Conservation (phyloP, 2,888 invertebrate genomes). For the Eutolmus rufibarbis region DNA sequence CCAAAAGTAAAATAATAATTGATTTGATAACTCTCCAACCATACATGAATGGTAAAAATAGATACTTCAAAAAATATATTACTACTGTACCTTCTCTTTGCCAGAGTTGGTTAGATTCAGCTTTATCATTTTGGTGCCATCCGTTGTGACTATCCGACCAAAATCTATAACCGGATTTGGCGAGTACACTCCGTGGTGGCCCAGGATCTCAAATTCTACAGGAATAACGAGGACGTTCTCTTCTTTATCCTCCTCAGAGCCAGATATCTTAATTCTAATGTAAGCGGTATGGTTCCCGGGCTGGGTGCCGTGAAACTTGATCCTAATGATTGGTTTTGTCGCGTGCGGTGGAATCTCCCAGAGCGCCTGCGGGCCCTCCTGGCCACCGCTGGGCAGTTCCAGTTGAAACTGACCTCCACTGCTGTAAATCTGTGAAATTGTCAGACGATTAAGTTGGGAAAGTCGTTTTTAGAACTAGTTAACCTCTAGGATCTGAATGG, state of each 20-base stretch:
- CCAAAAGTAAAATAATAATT: no score
- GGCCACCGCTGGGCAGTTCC: constrained; percentile 79
- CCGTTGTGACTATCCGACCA: constrained; percentile 77
- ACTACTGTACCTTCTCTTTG: constrained; percentile 43
- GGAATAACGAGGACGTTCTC: constrained; percentile 73
- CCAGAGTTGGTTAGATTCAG: constrained; percentile 55
- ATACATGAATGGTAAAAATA: background rate
- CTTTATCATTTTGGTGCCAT: constrained; percentile 68
- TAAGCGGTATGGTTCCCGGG: constrained; percentile 87
- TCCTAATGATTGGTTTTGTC: constrained; percentile 85
- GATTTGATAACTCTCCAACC: no score
- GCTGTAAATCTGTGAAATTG: constrained; percentile 71
- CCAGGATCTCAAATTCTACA: constrained; percentile 81
- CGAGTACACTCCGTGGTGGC: constrained; percentile 76
- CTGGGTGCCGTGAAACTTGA: constrained; percentile 78
- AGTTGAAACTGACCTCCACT: constrained; percentile 91
- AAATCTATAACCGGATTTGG: constrained; percentile 82
- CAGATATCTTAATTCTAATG: constrained; percentile 67
- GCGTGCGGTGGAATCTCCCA: constrained; percentile 93
- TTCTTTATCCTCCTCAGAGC: constrained; percentile 39
- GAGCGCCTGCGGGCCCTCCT: constrained; percentile 79
- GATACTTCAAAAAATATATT: background rate
- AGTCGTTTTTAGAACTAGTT: constrained; percentile 16
- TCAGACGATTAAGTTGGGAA: background rate
- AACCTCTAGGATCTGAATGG: constrained; percentile 84